Percentiles rank a stretch among this genome's conserved stretches.
phyloP scores from a whole-genome alignment of 2,888 invertebrate species.

The Catotricha subobsoleta region DNA sequence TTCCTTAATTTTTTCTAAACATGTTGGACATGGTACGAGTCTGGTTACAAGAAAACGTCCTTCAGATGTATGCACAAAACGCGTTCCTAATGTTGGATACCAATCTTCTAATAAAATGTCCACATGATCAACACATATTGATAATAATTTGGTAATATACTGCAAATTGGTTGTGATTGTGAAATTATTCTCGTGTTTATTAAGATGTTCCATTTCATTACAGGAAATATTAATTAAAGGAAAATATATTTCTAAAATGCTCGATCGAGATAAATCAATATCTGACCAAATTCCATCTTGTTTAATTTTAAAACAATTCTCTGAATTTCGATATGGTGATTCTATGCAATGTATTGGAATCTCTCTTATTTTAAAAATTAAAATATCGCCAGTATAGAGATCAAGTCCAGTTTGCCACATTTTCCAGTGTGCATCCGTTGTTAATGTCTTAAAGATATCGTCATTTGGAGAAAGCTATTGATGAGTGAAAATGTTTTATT shows the following conservation, averaged over 20 bases:
- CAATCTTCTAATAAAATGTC: conserved; percentile 94
- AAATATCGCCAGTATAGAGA: conserved; percentile 63
- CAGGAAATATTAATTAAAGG: conserved; percentile 44
- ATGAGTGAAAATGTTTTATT: neutral
- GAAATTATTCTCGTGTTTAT: conserved; percentile 13
- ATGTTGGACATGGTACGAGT: conserved; percentile 80
- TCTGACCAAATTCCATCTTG: conserved; percentile 77
- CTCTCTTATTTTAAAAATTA: conserved; percentile 68
- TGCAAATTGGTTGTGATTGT: conserved; percentile 58
- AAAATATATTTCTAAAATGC: conserved; percentile 71
- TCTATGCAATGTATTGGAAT: conserved; percentile 40
- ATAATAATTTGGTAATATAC: conserved; percentile 62
- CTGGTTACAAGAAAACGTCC: conserved; percentile 88
- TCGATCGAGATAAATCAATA: conserved; percentile 58
- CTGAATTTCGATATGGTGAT: conserved; percentile 33
- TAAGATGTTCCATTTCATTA: conserved; percentile 33
- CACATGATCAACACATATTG: conserved; percentile 84
- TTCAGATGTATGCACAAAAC: conserved; percentile 95
- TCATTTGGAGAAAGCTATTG: conserved; percentile 12
- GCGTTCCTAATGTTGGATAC: conserved; percentile 90
- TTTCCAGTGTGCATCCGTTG: conserved; percentile 70
- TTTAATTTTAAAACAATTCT: conserved; percentile 46
- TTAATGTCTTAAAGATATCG: conserved; percentile 23
- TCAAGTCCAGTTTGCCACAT: conserved; percentile 88
- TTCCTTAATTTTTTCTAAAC: conserved; percentile 38